phyloP scores from a whole-genome alignment of 2,888 invertebrate species.

The Pimpla rufipes region DNA sequence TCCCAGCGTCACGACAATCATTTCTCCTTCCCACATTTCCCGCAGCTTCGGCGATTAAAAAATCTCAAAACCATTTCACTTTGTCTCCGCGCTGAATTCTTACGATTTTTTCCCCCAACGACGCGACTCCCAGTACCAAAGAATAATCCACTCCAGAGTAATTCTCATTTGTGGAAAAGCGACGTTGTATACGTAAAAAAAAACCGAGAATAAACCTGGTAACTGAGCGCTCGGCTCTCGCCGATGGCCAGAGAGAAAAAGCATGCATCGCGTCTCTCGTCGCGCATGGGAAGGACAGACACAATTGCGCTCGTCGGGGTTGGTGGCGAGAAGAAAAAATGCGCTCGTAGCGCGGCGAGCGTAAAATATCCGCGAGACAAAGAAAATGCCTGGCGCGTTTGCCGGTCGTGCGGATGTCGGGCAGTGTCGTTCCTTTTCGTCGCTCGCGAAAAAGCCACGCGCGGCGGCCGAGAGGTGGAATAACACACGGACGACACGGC shows the following conservation, averaged over 20 bases:
- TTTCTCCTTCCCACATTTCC: too few species aligned
- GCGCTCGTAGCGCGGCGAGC: not conserved
- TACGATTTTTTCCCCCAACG: too few species aligned
- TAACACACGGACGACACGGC: conserved; percentile 15
- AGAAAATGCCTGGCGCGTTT: conserved; percentile 42
- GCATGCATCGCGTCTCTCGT: not conserved
- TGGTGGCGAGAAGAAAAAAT: not conserved
- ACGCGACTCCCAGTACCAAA: not conserved
- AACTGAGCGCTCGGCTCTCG: not conserved
- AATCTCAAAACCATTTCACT: too few species aligned
- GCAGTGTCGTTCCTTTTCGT: conserved; percentile 22
- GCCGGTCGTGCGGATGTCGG: conserved; percentile 21
- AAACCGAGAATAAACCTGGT: not conserved
- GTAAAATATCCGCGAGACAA: not conserved
- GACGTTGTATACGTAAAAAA: not conserved
- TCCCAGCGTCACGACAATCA: too few species aligned
- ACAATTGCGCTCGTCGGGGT: not conserved
- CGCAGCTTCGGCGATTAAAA: too few species aligned
- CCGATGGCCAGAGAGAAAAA: not conserved
- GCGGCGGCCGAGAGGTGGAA: not conserved
- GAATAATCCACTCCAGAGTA: not conserved
- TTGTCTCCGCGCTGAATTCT: too few species aligned
- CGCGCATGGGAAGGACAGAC: not conserved
- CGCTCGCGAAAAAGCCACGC: not conserved
- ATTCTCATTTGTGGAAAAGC: not conserved